These are phyloP conservation scores for Drosophila biarmipes DNA, from an alignment of 1,140 invertebrate species.

Conservation along the genomic window DNA sequence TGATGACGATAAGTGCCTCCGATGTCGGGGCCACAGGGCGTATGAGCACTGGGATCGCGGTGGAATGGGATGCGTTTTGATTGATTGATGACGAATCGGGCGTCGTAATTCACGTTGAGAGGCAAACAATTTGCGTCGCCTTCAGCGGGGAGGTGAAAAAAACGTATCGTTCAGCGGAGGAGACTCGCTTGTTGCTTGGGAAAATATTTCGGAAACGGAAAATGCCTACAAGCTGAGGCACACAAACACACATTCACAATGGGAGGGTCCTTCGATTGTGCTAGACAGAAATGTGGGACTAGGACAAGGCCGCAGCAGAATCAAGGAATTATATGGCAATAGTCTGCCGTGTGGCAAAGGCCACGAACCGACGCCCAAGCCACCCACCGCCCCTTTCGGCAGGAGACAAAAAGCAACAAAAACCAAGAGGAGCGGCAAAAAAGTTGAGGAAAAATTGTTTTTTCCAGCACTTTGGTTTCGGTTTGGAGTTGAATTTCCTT, in stretches of 20 bases:
- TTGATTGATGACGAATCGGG: conserved; percentile 75
- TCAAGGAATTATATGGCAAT: conserved; percentile 71
- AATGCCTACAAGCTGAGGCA: conserved; percentile 21
- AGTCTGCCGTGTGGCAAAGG: conserved; percentile 62
- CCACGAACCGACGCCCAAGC: conserved; percentile 25
- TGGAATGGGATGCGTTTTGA: conserved; percentile 43
- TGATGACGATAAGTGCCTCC: conserved; percentile 62
- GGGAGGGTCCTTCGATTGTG: conserved; percentile 11
- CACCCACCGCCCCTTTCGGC: conserved; percentile 10
- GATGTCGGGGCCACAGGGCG: conserved; percentile 59
- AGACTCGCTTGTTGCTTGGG: conserved; percentile 55
- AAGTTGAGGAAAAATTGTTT: conserved; percentile 73
- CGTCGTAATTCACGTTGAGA: conserved; percentile 73
- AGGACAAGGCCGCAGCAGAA: conserved; percentile 72
- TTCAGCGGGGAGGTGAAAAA: conserved; percentile 54
- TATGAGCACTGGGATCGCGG: conserved; percentile 33
- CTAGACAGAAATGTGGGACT: conserved; percentile 61
- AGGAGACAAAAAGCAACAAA: conserved; percentile 3
- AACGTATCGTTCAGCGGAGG: conserved; percentile 37
- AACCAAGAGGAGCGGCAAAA: conserved; percentile 22
- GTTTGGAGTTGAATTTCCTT: conserved; percentile 51
- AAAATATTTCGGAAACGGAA: conserved; percentile 38
- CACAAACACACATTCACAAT: conserved; percentile 8
- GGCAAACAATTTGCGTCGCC: conserved; percentile 68
- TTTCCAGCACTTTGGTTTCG: conserved; percentile 55